Base-by-base conservation (phyloP, 2,888 invertebrate species). In the Frankliniella fusca region DNA sequence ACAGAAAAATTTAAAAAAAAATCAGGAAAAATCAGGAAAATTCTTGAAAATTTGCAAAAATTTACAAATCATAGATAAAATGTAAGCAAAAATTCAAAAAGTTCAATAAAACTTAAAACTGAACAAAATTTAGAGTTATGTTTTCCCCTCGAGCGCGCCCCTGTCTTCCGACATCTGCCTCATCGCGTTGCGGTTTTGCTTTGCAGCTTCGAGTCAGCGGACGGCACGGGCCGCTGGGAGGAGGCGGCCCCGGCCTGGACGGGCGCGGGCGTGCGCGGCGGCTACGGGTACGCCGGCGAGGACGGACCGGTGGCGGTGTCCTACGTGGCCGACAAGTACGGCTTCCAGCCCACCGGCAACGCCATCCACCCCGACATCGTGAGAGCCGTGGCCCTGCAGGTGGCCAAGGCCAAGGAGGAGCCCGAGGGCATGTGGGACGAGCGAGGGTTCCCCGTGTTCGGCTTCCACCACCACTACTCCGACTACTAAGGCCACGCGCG, bases 361-460 rank as follows among this genome's bases (percentile, higher is more conserved):
- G 70, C 70, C 23, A 12, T 76, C 23, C 70, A 76, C 70, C 70
- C 70, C 10, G 70, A 76, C 27, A 76, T 76, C 70, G 70, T 76
- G 23, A 27, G 10, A 27, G 70, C 70, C 70, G 70, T 76, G 27
- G 70, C 70, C 10, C 70, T 76, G 70, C 70, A 76, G 27, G 70
- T 76, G 27, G 70, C 70, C 23, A 76, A 76, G 70, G 70, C 70
- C 70, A 76, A 76, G 70, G 70, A 23, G 70, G 70, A 76, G 70
- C 70, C 70, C 70, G 70, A 76, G 70, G 70, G 70, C 27, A 76
- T 76, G 70, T 76, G 70, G 70, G 70, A 76, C 70, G 70, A 76
- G 9, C 27, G 27, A 23, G 70, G 70, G 0, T 76, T 76, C 70
- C 70, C 70, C 23, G 27, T 76, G 23, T 76, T 76, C 70, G 70